Evolutionary conservation across 2,797 vertebrate genomes (phyloP).

Genomic region (Peromyscus aztecus): DNA sequence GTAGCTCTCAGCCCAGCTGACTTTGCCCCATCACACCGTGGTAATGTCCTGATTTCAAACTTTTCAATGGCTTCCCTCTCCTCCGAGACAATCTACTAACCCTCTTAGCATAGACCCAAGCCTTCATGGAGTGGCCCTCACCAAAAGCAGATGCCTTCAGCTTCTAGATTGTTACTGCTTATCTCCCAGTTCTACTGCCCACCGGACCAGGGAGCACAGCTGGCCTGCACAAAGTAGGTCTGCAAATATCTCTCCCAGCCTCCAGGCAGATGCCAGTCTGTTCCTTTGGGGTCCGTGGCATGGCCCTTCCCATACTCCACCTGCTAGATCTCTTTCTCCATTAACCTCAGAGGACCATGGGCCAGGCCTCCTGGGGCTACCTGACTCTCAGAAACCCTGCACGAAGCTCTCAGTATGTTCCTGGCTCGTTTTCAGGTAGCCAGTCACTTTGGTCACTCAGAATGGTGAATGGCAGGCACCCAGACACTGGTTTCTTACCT

Average conservation of each 20-base stretch:
- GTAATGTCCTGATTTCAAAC: not conserved
- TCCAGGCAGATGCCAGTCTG: not conserved
- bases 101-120: no score
- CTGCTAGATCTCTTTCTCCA: not conserved
- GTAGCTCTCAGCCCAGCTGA: not conserved
- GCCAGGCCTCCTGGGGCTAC: not conserved
- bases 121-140: not conserved
- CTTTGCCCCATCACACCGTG: not conserved
- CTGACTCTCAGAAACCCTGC: accelerated
- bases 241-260: not conserved
- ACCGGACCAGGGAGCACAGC: accelerated
- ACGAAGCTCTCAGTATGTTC: not conserved
- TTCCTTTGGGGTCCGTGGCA: not conserved
- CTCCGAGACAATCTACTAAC: not conserved
- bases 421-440: not conserved
- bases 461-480: not conserved
- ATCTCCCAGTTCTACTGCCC: not conserved
- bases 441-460: not conserved
- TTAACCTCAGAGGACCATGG: not conserved
- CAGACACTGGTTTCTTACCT: conserved; percentile 26
- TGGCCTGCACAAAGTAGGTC: not conserved
- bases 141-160: not conserved
- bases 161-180: accelerated
- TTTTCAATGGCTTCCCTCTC: not conserved
- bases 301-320: not conserved